Evolutionary conservation across 2,888 invertebrate genomes (phyloP).

Genomic region (Nemapogon koenigi): DNA sequence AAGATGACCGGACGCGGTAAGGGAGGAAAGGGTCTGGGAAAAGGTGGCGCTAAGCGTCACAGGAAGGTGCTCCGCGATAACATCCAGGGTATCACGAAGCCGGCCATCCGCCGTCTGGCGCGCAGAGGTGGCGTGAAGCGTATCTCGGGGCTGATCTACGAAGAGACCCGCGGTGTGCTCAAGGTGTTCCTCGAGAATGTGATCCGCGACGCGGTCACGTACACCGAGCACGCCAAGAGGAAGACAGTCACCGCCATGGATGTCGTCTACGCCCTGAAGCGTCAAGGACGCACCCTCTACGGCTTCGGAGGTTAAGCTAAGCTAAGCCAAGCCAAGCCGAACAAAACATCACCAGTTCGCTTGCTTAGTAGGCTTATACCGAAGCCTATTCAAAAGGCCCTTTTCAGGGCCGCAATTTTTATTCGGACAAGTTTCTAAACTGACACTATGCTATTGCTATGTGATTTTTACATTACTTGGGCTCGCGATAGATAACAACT

Average conservation of each 20-base stretch:
- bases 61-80: slow-evolving; percentile 81
- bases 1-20: slow-evolving; percentile 81
- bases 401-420: no score
- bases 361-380: no score
- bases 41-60: slow-evolving; percentile 84
- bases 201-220: slow-evolving; percentile 84
- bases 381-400: no score
- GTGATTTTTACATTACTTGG: no score
- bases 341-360: no score
- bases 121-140: slow-evolving; percentile 74
- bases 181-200: slow-evolving; percentile 86
- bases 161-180: slow-evolving; percentile 80
- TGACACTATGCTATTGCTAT: no score
- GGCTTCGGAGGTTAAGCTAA: slow-evolving; percentile 72
- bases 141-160: slow-evolving; percentile 79
- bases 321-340: no score
- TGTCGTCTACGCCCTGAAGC: slow-evolving; percentile 84
- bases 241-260: slow-evolving; percentile 92
- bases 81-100: slow-evolving; percentile 82
- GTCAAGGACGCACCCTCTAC: slow-evolving; percentile 82
- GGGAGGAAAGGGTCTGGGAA: slow-evolving; percentile 80
- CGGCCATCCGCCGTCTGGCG: slow-evolving; percentile 78
- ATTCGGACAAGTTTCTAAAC: no score
- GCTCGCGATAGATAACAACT: no score
- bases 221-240: slow-evolving; percentile 86